These are phyloP conservation scores for Nesoenas mayeri DNA, from an alignment of 2,113 vertebrate genomes.

Conservation along the genomic window DNA sequence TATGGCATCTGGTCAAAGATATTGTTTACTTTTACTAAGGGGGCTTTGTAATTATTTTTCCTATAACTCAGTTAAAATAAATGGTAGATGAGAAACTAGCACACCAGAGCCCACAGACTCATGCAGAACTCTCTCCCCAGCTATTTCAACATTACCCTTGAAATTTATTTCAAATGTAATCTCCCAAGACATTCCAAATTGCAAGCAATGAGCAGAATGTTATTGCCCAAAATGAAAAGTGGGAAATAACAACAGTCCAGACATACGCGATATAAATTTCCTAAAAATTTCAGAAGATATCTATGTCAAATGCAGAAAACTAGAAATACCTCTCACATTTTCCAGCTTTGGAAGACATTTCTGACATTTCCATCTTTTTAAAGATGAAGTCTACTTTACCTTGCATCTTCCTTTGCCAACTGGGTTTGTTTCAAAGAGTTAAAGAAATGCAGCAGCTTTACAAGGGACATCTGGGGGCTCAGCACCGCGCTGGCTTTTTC, in stretches of 20 bases:
- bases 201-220: neutral
- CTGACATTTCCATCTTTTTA: neutral
- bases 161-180: neutral
- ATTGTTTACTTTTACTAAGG: neutral
- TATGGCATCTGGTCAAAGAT: neutral
- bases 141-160: neutral
- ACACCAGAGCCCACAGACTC: neutral
- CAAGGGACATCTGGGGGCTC: neutral
- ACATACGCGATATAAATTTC: fast-evolving
- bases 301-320: neutral
- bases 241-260: neutral
- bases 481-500: neutral
- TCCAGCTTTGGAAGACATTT: neutral
- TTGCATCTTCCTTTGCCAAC: neutral
- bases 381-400: neutral
- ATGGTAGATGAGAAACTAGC: neutral
- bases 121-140: neutral
- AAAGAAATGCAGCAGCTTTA: neutral
- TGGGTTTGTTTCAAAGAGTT: neutral
- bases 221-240: neutral
- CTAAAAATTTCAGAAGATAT: neutral
- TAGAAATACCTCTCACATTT: neutral
- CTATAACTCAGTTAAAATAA: neutral
- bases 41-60: neutral
- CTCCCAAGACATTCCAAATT: neutral